Conservation (phyloP, 2,888 invertebrate species). For the Lepidocyrtinus sp. region DNA sequence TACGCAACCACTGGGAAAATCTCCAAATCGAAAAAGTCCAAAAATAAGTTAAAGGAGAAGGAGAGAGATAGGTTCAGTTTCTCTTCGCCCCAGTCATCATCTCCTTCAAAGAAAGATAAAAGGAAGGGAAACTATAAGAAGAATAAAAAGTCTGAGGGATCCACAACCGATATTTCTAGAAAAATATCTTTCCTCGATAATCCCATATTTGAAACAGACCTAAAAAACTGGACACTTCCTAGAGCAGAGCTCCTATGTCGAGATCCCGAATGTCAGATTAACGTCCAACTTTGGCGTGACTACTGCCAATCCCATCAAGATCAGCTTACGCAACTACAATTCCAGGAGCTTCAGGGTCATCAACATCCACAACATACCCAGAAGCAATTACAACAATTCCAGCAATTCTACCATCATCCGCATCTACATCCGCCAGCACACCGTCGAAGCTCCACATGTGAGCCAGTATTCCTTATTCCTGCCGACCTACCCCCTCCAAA, state of each 20-base stretch:
- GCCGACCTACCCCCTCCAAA: conserved; percentile 32
- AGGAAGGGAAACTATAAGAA: conserved; percentile 18
- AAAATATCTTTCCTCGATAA: conserved; percentile 54
- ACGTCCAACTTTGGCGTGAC: conserved; percentile 58
- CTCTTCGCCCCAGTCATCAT: not conserved
- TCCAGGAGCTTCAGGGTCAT: conserved; percentile 40
- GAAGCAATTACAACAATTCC: conserved; percentile 3
- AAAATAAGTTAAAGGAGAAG: conserved; percentile 24
- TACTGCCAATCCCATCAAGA: conserved; percentile 46
- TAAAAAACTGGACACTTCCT: conserved; percentile 61
- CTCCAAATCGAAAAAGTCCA: conserved; percentile 21
- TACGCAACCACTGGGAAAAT: conserved; percentile 11
- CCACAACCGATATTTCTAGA: not conserved
- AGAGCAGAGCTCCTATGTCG: conserved; percentile 64
- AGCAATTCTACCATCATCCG: conserved; percentile 32
- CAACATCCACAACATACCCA: conserved; percentile 30
- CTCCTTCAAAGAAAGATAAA: conserved; percentile 17
- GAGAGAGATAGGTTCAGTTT: conserved; percentile 2
- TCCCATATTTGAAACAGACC: conserved; percentile 53
- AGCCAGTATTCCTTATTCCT: conserved; percentile 23
- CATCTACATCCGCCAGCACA: conserved; percentile 31
- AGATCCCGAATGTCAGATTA: conserved; percentile 61
- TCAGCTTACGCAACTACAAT: conserved; percentile 48
- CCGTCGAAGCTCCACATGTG: not conserved
- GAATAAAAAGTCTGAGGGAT: conserved; percentile 36